A percentile compares a stretch with the other conserved stretches of the same genome.
Evolutionary conservation across 2,113 vertebrate species (phyloP).

Genomic region (Amblyornis subalaris): DNA sequence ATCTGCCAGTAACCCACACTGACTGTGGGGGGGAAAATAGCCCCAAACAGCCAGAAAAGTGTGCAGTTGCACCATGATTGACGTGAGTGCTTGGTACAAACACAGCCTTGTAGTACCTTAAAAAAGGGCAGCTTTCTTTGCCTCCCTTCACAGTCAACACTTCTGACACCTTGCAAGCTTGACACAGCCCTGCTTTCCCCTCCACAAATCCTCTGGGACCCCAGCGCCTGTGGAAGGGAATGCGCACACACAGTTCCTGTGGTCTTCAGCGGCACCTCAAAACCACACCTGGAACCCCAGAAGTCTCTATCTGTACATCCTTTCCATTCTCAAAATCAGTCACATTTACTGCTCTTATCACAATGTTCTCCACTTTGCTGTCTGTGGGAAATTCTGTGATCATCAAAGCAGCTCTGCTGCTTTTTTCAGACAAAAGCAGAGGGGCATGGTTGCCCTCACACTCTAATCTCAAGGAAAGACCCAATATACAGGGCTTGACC

Average conservation of each 20-base stretch:
- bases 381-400: background rate
- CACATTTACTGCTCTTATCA: background rate
- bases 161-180: background rate
- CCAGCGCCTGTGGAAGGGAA: background rate
- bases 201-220: background rate
- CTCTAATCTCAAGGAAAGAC: background rate
- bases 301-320: background rate
- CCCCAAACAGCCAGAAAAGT: background rate
- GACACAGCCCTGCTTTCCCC: background rate
- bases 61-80: background rate
- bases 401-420: background rate
- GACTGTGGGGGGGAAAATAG: fast-evolving
- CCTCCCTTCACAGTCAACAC: background rate
- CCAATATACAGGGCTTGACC: background rate
- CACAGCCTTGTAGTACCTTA: background rate
- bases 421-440: background rate
- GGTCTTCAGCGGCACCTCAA: background rate
- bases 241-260: fast-evolving
- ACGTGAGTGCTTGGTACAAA: background rate
- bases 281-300: background rate
- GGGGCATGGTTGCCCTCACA: background rate
- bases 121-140: background rate
- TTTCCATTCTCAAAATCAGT: background rate
- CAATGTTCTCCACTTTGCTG: background rate
- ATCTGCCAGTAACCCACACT: background rate